Percentiles rank a stretch among this genome's conserved stretches.
Conservation (phyloP, 2,113 vertebrate species). For the Mesembrinibis cayennensis region DNA sequence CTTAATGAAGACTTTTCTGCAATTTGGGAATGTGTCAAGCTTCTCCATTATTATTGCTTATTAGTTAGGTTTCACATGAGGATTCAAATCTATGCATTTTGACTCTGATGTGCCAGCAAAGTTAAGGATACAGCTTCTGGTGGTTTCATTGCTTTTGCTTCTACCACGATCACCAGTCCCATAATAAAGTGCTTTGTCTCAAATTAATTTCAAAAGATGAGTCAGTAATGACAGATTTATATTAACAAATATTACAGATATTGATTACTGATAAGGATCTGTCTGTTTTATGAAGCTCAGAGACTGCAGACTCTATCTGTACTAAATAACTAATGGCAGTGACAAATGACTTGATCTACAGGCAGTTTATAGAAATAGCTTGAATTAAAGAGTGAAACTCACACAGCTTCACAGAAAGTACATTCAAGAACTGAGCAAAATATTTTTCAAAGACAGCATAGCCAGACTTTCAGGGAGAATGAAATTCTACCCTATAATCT, state of each 20-base stretch:
- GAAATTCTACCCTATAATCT: not conserved
- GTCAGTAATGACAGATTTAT: slow-evolving; percentile 24
- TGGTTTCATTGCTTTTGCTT: not conserved
- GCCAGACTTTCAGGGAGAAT: not conserved
- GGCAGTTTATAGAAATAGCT: not conserved
- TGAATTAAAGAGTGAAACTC: not conserved
- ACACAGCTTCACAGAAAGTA: not conserved
- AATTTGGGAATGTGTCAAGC: not conserved
- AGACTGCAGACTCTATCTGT: not conserved
- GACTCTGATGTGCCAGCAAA: not conserved
- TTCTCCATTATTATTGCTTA: not conserved
- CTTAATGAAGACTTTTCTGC: slow-evolving; percentile 30
- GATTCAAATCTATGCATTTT: not conserved
- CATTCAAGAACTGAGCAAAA: not conserved
- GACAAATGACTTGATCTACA: not conserved
- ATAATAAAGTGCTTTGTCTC: not conserved
- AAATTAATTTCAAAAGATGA: not conserved
- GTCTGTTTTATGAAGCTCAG: not conserved
- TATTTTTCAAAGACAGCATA: not conserved
- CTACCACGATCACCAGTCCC: not conserved
- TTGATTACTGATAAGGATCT: slow-evolving; percentile 35
- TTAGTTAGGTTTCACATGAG: not conserved
- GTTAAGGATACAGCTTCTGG: not conserved
- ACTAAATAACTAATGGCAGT: slow-evolving; percentile 8
- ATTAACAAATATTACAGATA: slow-evolving; percentile 45